Evolutionary conservation across 2,113 vertebrate species (phyloP), one percentile per base, ranked within the genome.

Genomic region (Mustela lutreola): DNA sequence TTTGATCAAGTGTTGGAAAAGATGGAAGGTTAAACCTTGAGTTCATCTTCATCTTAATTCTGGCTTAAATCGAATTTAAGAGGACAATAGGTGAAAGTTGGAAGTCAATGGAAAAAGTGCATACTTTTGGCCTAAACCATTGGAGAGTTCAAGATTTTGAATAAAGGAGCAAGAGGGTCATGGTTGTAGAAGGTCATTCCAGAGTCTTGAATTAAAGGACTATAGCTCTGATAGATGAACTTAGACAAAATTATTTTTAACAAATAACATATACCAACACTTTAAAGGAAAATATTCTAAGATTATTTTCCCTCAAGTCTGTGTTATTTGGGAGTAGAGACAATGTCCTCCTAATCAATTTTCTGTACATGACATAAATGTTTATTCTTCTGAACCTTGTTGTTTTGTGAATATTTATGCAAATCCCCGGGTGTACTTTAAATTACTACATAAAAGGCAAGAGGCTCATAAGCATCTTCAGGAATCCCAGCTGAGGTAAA

Each of bases 351-450:
- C 63, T 63, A 65, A 65, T 24, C 42, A n/a, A 93, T 86, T 75
- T 81, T 81, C 73, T 95, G 9, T 71, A 62, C 71, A 9, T 70
- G 24, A 78, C n/a, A 82, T 70, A 76, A 78, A 60, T 78, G 11
- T 76, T 94, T 91, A 83, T 78, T 94, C 33, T 87, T 93, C 19
- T 63, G 60, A 91, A 78, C 0, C 58, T 79, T 62, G 21, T 11
- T 50, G 36, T 67, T 95, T 81, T 83, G 60, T 26, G 91, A 96
- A 91, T 71, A 97, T 83, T 87, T 88, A 78, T 70, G 60, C 58
- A 65, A 76, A 76, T 89, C 82, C 26, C 88, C 28, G 56, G 58
- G 4, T 78, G n/a, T 39, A 62, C 9, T 88, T 75, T 70, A 76
- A 79, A 86, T 87, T 75, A 67, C 33, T 56, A 92, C 70, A 89